Percentiles rank a stretch among this genome's conserved stretches.
Conservation (phyloP, 2,113 vertebrate genomes). For the Crotalus helleri region DNA sequence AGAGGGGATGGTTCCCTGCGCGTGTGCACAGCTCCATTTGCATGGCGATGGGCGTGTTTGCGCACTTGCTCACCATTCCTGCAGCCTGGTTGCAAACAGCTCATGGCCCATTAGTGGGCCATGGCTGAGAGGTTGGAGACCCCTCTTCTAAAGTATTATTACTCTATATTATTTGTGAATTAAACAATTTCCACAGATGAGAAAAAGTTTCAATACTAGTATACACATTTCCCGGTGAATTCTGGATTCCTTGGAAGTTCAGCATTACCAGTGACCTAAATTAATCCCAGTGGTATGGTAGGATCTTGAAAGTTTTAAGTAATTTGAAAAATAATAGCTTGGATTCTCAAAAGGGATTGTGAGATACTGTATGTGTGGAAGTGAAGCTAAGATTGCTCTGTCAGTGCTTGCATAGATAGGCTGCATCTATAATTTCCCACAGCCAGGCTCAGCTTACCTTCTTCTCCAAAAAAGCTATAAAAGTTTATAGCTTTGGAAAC, state of each 20-base stretch:
- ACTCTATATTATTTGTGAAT: neutral
- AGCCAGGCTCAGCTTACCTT: neutral
- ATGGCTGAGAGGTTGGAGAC: too few species aligned
- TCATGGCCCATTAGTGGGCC: too few species aligned
- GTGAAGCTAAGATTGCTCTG: neutral
- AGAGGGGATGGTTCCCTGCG: too few species aligned
- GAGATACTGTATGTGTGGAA: neutral
- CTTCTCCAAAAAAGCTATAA: neutral
- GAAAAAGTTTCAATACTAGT: neutral
- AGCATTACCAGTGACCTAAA: neutral
- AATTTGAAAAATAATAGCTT: neutral
- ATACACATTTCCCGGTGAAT: neutral
- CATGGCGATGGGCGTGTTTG: too few species aligned
- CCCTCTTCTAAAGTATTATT: neutral
- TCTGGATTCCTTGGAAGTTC: neutral
- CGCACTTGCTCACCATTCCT: too few species aligned
- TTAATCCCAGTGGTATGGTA: neutral
- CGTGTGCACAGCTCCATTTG: too few species aligned
- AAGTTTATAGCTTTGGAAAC: neutral
- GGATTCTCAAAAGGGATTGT: neutral
- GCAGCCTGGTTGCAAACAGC: too few species aligned
- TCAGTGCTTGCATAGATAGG: neutral
- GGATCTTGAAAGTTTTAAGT: neutral
- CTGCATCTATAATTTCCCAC: neutral
- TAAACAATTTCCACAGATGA: neutral